These are phyloP conservation scores for Leptobrachium ailaonicum DNA, from an alignment of 2,113 vertebrate species.

Conservation along the genomic window DNA sequence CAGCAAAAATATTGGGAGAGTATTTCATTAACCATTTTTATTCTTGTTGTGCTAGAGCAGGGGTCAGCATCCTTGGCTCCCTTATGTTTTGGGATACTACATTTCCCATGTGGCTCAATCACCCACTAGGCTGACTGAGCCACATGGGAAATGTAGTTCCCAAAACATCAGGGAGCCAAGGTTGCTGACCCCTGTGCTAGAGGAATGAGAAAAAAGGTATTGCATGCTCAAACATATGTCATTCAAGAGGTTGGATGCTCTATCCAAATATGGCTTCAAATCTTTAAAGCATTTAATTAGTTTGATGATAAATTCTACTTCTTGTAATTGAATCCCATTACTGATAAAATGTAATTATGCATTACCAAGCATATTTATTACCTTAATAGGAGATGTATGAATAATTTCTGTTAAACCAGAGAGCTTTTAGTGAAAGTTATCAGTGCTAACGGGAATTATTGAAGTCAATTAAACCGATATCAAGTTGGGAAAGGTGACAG, in stretches of 20 bases:
- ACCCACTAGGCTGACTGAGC: no score
- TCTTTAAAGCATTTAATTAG: conserved; percentile 55
- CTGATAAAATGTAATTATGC: conserved; percentile 56
- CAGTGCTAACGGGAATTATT: background rate
- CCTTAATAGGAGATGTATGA: conserved; percentile 30
- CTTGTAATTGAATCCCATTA: conserved; percentile 58
- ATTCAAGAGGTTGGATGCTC: conserved; percentile 7
- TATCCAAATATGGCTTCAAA: conserved; percentile 48
- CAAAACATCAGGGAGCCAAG: no score
- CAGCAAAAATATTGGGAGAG: no score
- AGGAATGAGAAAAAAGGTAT: no score
- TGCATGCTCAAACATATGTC: no score
- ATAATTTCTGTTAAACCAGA: conserved; percentile 21
- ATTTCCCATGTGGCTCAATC: no score
- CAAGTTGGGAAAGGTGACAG: background rate
- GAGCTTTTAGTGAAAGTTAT: conserved; percentile 18
- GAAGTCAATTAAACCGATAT: conserved; percentile 2
- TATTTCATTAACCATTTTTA: no score
- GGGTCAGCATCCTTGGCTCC: no score
- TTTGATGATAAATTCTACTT: conserved; percentile 48
- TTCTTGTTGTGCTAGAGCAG: no score
- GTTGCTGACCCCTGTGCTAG: no score
- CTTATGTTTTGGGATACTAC: no score
- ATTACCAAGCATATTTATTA: conserved; percentile 36
- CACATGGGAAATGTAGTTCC: no score